Percentiles rank a stretch among this genome's conserved stretches.
Evolutionary conservation across 2,113 vertebrate species (phyloP).

Genomic region (Ceyx cyanopectus): DNA sequence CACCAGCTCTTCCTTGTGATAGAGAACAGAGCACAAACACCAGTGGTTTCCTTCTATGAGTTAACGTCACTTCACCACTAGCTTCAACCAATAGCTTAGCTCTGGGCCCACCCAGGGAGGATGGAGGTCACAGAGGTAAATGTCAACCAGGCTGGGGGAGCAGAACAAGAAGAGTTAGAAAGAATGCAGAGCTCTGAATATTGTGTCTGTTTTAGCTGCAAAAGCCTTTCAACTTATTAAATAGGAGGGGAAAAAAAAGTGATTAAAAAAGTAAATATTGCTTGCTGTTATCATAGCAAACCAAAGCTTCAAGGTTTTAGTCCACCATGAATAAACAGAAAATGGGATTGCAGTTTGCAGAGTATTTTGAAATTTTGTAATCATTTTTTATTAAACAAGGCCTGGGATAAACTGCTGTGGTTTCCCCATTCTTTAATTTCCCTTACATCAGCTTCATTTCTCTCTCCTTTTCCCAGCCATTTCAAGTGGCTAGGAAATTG

Average conservation of each 20-base stretch:
- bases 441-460: not conserved
- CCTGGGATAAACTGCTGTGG: not conserved
- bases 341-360: not conserved
- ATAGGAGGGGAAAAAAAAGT: rapidly evolving
- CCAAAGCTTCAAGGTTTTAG: not conserved
- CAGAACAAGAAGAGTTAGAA: not conserved
- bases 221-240: not conserved
- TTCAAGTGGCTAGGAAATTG: slow-evolving; percentile 34
- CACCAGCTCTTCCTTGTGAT: not conserved
- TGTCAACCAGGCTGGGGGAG: not conserved
- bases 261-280: not conserved
- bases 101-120: not conserved
- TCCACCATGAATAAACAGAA: slow-evolving; percentile 6
- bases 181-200: not conserved
- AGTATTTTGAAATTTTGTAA: slow-evolving; percentile 38
- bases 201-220: not conserved
- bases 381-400: slow-evolving; percentile 24
- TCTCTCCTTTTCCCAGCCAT: slow-evolving; percentile 10
- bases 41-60: not conserved
- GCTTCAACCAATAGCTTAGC: not conserved
- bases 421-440: not conserved
- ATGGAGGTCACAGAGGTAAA: not conserved
- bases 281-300: not conserved
- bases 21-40: not conserved
- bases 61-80: not conserved